Evolutionary conservation across 1,140 invertebrate genomes (phyloP).

Genomic region (Monochamus saltuarius): DNA sequence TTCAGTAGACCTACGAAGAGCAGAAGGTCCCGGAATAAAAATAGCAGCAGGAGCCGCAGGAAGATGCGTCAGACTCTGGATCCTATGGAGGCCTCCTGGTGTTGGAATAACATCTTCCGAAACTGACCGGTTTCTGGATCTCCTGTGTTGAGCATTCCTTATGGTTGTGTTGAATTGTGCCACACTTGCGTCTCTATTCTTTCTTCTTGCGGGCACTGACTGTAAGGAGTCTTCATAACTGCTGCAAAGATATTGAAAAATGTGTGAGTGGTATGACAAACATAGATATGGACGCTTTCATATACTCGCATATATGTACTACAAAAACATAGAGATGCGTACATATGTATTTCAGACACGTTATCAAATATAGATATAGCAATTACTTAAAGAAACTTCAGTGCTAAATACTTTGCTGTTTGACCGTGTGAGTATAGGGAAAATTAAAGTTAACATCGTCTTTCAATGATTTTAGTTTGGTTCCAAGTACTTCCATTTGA

Average conservation of each 20-base stretch:
- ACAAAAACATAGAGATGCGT: no score
- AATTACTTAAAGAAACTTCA: no score
- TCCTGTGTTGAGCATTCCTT: slow-evolving; percentile 11
- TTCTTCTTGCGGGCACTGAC: slow-evolving; percentile 30
- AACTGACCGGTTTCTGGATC: slow-evolving; percentile 38
- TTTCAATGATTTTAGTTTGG: no score
- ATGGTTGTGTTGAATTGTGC: slow-evolving; percentile 8
- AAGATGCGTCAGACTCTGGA: slow-evolving; percentile 27
- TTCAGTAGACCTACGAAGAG: slow-evolving; percentile 34
- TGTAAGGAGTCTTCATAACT: slow-evolving; percentile 41
- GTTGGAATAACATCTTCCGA: slow-evolving; percentile 33
- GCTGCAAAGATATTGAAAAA: not conserved
- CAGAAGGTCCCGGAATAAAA: slow-evolving; percentile 32
- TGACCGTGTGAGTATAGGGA: no score
- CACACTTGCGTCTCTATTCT: slow-evolving; percentile 19
- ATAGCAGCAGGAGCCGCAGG: slow-evolving; percentile 27
- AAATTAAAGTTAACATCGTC: no score
- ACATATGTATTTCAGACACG: no score
- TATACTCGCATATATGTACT: no score
- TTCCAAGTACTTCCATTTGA: no score
- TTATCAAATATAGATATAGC: no score
- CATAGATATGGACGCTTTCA: no score
- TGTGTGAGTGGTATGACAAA: no score
- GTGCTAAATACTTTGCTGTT: no score
- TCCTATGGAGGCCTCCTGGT: slow-evolving; percentile 27